phyloP scores from a whole-genome alignment of 2,888 invertebrate species.

The Agrilus biguttatus region DNA sequence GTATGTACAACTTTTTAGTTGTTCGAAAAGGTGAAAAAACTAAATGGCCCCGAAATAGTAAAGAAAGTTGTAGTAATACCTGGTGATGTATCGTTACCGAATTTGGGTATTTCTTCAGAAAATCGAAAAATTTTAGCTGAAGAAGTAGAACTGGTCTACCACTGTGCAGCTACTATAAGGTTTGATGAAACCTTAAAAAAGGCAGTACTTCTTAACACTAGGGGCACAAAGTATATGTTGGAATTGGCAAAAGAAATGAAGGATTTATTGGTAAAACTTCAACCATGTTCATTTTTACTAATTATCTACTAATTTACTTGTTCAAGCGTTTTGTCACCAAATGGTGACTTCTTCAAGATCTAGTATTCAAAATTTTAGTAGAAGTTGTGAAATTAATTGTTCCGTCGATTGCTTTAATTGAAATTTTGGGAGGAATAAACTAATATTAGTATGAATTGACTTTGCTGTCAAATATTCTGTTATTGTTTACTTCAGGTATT shows the following conservation, averaged over 20 bases:
- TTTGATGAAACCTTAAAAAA: conserved; percentile 85
- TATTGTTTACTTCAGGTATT: conserved; percentile 37
- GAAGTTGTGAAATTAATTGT: too few species aligned
- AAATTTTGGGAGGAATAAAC: too few species aligned
- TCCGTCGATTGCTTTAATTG: too few species aligned
- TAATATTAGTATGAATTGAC: too few species aligned
- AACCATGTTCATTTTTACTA: too few species aligned
- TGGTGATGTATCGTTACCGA: conserved; percentile 56
- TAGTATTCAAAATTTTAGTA: too few species aligned
- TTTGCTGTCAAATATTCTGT: not conserved
- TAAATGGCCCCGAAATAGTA: conserved; percentile 45
- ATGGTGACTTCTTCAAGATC: too few species aligned
- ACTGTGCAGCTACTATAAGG: conserved; percentile 58
- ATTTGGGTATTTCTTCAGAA: conserved; percentile 51
- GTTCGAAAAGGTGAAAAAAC: conserved; percentile 54
- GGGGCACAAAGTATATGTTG: conserved; percentile 79
- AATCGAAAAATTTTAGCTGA: conserved; percentile 50
- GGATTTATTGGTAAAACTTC: conserved; percentile 48
- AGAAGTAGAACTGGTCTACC: conserved; percentile 73
- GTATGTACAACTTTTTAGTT: too few species aligned
- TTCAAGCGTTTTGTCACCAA: too few species aligned
- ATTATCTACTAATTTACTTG: too few species aligned
- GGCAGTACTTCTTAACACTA: conserved; percentile 82
- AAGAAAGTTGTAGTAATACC: conserved; percentile 55
- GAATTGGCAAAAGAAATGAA: conserved; percentile 66